Evolutionary conservation across 1,140 invertebrate genomes (phyloP).

Genomic region (Heliconius hewitsoni): DNA sequence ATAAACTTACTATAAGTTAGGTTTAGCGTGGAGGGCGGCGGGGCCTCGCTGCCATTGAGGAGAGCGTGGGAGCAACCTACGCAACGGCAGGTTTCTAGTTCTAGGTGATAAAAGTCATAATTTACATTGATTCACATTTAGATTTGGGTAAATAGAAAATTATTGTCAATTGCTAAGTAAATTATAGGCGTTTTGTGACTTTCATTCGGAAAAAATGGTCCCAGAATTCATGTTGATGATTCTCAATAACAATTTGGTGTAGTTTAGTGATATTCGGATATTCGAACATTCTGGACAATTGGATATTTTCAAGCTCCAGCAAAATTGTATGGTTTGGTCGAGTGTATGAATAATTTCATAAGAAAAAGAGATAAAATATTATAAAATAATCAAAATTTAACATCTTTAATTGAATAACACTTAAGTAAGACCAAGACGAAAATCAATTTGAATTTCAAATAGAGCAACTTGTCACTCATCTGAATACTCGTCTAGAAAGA

Average conservation of each 20-base stretch:
- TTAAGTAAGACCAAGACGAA: neutral
- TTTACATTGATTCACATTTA: conserved; percentile 28
- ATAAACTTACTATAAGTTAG: conserved; percentile 18
- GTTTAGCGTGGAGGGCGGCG: conserved; percentile 19
- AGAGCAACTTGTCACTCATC: conserved; percentile 4
- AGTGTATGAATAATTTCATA: no score
- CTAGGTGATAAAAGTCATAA: conserved; percentile 20
- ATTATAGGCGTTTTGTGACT: neutral
- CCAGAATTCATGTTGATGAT: no score
- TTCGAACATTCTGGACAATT: no score
- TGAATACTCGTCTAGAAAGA: conserved; percentile 6
- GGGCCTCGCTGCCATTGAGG: conserved; percentile 31
- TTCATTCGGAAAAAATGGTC: neutral
- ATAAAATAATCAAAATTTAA: neutral
- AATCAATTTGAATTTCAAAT: conserved; percentile 11
- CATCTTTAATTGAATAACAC: neutral
- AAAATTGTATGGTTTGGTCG: no score
- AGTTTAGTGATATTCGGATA: no score
- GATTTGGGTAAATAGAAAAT: conserved; percentile 28
- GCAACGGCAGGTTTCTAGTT: conserved; percentile 17
- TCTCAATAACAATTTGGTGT: no score
- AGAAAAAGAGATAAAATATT: neutral
- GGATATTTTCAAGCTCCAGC: no score
- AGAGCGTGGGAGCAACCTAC: conserved; percentile 33
- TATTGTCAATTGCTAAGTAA: neutral